Evolutionary conservation across 2,797 vertebrate genomes (phyloP), one percentile per base, ranked within the genome.

Genomic region (Botia almorhae): DNA sequence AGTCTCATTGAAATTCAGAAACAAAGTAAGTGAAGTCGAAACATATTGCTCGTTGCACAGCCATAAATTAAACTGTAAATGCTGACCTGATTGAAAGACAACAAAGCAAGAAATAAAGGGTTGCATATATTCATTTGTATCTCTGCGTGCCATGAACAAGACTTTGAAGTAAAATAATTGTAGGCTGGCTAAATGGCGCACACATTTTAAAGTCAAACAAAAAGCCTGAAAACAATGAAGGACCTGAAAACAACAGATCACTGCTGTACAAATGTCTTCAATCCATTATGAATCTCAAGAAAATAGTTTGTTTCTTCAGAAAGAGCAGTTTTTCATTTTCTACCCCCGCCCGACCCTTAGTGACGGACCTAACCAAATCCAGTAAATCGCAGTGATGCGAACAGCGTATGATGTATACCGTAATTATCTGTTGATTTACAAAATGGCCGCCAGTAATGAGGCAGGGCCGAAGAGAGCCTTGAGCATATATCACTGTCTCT

Each of bases 361-460:
- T 91, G 88, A 90, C 85, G 87, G 87, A 82, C 85, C 85, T 82
- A 83, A 81, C 74, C 48, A 85, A 91, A 89, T 89, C 88, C 88
- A 89, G 88, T 89, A 88, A 90, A 91, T 89, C 19, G 63, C 83
- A 81, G 85, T 61, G 46, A 72, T 84, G 89, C 84, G 85, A 85
- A 90, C 88, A 89, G 90, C 92, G 87, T 88, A 91, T 93, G 93
- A 94, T 94, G 90, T 94, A 94, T 94, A 92, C 92, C 87, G 92
- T 93, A 94, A 95, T 95, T 94, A 94, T 94, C 91, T 93, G 90
- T 92, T 92, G 93, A 94, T 94, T 94, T 92, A 92, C 91, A 94
- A 92, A 94, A 94, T 93, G 92, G 91, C 91, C 85, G 86, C 89
- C 78, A 91, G 92, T 94, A 94, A 95, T 94, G 94, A 94, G 93